Base-by-base conservation (phyloP, 2,888 invertebrate species). In the Cryptocheilus praepositus region DNA sequence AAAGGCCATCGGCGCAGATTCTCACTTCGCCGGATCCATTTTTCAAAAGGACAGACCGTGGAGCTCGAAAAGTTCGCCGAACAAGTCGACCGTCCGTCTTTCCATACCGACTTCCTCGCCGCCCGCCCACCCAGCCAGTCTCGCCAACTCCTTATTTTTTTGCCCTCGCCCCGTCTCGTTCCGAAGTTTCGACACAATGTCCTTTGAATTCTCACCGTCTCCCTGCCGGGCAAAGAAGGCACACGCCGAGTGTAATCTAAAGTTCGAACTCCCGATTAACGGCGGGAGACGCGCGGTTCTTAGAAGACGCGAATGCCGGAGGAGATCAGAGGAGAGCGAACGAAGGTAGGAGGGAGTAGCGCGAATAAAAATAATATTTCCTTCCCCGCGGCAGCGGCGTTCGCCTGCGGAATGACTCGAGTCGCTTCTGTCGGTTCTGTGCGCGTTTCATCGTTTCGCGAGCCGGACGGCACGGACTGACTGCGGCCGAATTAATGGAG, bases 171-270 rank as follows among this genome's bases (percentile, higher is more conserved):
- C 53, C 64, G 64, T 68, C 77, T 77, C 79, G 79, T 79, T 79
- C 62, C 77, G 69, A 83, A 85, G 78, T 85, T 84, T 83, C 81
- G 76, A 79, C 80, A 81, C 82, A 82, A 84, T 81, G 81, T 83
- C 82, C 83, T 85, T 85, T 84, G 84, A 85, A 85, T 84, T 81
- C 78, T 75, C 74, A 71, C 74, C 76, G 71, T 52, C 61, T 36
- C 44, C 82, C n/a, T n/a, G n/a, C n/a, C n/a, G n/a, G 81, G 82
- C 83, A 82, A 77, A 74, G 69, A 78, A 71, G 69, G 67, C 65
- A 67, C 70, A 71, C 71, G 56, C 62, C 75, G 79, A 68, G 79
- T 77, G 80, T 84, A 84, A 84, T 83, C 82, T 79, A 84, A 85
- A 85, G 82, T 85, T 85, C 77, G 79, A 80, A 82, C 74, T 72